phyloP scores from a whole-genome alignment of 2,113 vertebrate species.

The Hippolais icterina region DNA sequence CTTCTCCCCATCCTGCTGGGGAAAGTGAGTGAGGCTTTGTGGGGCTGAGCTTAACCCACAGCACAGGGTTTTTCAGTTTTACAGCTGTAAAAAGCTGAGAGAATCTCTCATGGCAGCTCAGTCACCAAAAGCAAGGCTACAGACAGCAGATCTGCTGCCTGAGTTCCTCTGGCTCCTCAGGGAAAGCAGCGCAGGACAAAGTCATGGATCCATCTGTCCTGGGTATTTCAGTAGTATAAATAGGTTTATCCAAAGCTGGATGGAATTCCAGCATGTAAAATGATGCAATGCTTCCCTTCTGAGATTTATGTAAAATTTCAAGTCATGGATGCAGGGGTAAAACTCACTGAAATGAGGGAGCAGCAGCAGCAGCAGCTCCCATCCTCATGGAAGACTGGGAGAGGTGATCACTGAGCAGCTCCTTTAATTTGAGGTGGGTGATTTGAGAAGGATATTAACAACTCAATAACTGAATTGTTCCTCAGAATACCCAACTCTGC shows the following conservation, averaged over 20 bases:
- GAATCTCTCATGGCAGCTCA: background rate
- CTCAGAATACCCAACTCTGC: background rate
- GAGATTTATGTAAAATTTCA: background rate
- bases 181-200: background rate
- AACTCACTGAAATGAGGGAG: background rate
- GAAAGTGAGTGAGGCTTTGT: fast-evolving
- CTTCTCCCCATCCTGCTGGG: background rate
- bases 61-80: background rate
- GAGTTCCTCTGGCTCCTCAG: background rate
- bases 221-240: background rate
- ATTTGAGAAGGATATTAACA: background rate
- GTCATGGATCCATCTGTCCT: background rate
- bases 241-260: background rate
- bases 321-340: background rate
- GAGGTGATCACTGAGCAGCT: background rate
- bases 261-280: background rate
- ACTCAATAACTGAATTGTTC: background rate
- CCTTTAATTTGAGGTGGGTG: background rate
- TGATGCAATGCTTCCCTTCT: background rate
- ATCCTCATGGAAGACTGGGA: background rate
- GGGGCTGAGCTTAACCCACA: background rate
- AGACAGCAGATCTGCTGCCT: background rate
- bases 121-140: background rate
- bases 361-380: background rate
- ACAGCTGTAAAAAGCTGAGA: background rate